Percentiles rank a stretch among this genome's conserved stretches.
phyloP scores from a whole-genome alignment of 2,113 vertebrate species.

The Hippocampus mohnikei region DNA sequence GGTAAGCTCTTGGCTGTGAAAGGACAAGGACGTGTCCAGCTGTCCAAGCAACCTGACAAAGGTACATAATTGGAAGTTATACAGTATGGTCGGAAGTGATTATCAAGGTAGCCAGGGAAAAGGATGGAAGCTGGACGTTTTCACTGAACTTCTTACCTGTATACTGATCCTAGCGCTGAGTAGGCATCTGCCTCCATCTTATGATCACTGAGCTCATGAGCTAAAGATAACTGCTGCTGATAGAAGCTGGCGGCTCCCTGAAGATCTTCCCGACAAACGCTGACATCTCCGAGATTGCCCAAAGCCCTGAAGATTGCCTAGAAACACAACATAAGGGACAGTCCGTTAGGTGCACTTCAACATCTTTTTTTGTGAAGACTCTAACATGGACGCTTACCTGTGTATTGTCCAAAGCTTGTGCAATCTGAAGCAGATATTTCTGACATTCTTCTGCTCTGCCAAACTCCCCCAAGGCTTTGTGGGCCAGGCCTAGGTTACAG shows the following conservation, averaged over 20 bases:
- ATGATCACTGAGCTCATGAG: slow-evolving; percentile 81
- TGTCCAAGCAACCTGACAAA: slow-evolving; percentile 74
- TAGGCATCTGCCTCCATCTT: slow-evolving; percentile 90
- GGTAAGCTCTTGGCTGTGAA: slow-evolving; percentile 90
- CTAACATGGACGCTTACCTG: slow-evolving; percentile 57
- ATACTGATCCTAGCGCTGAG: slow-evolving; percentile 85
- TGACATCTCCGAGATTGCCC: slow-evolving; percentile 92
- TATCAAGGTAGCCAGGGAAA: not conserved
- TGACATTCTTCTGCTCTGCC: slow-evolving; percentile 92
- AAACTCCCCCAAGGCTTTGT: slow-evolving; percentile 88
- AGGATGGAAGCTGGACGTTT: not conserved
- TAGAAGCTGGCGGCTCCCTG: slow-evolving; percentile 86
- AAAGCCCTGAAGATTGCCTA: slow-evolving; percentile 88
- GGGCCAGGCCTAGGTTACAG: slow-evolving; percentile 91
- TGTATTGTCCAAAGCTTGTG: slow-evolving; percentile 86
- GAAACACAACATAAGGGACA: not conserved
- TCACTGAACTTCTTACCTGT: slow-evolving; percentile 62
- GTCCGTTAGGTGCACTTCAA: not conserved
- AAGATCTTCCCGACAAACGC: slow-evolving; percentile 84
- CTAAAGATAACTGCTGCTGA: slow-evolving; percentile 86
- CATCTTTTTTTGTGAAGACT: not conserved
- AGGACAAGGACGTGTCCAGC: slow-evolving; percentile 85
- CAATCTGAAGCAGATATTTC: slow-evolving; percentile 86
- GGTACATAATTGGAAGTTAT: not conserved
- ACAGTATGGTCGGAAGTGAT: no score